phyloP scores from a whole-genome alignment of 2,888 invertebrate genomes.

The Atrina japonica region DNA sequence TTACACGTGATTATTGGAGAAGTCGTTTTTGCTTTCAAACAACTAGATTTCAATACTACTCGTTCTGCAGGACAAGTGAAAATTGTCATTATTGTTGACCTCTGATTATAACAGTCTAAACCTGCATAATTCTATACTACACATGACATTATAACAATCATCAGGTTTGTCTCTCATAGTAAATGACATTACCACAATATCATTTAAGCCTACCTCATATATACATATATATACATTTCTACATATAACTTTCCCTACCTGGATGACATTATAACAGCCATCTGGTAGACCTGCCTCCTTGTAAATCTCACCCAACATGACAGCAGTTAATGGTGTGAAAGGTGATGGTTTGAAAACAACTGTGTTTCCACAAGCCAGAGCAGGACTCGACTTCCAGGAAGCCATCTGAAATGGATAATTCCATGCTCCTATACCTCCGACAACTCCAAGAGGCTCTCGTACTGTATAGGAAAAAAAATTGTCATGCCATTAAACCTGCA shows the following conservation, averaged over 20 bases:
- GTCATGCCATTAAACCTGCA: constrained; percentile 79
- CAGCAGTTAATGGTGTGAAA: constrained; percentile 83
- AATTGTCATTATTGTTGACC: no score
- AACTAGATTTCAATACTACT: no score
- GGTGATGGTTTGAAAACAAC: constrained; percentile 84
- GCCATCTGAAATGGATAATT: constrained; percentile 84
- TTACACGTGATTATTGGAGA: no score
- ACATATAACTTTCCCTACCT: constrained; percentile 74
- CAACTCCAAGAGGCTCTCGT: constrained; percentile 83
- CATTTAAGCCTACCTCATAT: not conserved
- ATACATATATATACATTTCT: no score
- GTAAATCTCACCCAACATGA: constrained; percentile 83
- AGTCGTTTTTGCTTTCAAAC: no score
- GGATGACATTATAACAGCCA: constrained; percentile 83
- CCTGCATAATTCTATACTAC: not conserved
- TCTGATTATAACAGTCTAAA: no score
- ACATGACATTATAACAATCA: not conserved
- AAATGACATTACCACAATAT: not conserved
- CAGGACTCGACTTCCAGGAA: constrained; percentile 82
- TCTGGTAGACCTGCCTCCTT: constrained; percentile 82
- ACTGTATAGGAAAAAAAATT: constrained; percentile 83
- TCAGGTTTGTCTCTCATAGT: not conserved
- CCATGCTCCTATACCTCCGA: constrained; percentile 84
- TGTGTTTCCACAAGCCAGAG: constrained; percentile 83
- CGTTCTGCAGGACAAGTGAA: no score